Conservation (phyloP, 1,140 invertebrate species). For the Argopecten irradians region DNA sequence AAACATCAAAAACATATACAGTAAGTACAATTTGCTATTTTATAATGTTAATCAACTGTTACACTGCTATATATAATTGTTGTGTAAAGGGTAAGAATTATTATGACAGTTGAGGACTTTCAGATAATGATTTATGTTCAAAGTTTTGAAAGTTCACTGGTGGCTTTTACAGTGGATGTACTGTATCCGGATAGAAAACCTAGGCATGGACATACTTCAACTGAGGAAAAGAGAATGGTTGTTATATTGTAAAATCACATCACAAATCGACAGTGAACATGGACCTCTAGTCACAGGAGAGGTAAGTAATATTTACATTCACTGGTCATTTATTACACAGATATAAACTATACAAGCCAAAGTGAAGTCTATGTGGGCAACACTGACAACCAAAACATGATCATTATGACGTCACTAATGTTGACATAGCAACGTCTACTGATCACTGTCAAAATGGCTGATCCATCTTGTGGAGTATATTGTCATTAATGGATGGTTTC, state of each 20-base stretch:
- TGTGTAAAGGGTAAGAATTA: background rate
- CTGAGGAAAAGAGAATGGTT: slow-evolving; percentile 96
- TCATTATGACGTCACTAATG: too few relatives aligned
- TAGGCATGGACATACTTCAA: slow-evolving; percentile 92
- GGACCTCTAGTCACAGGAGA: slow-evolving; percentile 92
- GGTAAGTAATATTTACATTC: background rate
- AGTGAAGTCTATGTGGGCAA: background rate
- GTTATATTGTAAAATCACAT: slow-evolving; percentile 96
- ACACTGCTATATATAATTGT: slow-evolving; percentile 83
- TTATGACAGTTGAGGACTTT: background rate
- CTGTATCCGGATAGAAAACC: slow-evolving; percentile 96
- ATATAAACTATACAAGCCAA: slow-evolving; percentile 5
- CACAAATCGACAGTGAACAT: slow-evolving; percentile 95
- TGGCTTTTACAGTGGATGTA: slow-evolving; percentile 82
- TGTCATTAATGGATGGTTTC: too few relatives aligned
- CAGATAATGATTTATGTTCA: slow-evolving; percentile 14
- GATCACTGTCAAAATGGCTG: too few relatives aligned
- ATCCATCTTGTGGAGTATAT: too few relatives aligned
- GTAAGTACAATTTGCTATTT: slow-evolving; percentile 24
- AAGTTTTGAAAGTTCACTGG: background rate
- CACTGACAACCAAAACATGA: background rate
- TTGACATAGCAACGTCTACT: too few relatives aligned
- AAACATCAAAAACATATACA: slow-evolving; percentile 36
- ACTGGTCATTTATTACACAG: background rate
- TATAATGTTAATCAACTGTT: background rate